A percentile compares a stretch with the other conserved stretches of the same genome.
Conservation (phyloP, 2,888 invertebrate genomes). For the Apamea anceps region DNA sequence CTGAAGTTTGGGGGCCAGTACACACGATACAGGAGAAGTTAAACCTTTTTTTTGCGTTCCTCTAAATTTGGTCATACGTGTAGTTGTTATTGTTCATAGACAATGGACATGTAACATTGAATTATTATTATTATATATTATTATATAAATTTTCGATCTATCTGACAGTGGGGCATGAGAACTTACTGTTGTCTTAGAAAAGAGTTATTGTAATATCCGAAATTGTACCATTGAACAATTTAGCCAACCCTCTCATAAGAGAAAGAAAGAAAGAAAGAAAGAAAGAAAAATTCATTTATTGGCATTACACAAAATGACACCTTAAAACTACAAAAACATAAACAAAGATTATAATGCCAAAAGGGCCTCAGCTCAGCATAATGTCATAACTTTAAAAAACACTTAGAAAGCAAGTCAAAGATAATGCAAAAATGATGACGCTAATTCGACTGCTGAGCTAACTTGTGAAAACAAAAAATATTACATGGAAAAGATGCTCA, state of each 20-base stretch:
- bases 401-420: slow-evolving; percentile 61
- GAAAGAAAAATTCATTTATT: too few species aligned
- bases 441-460: slow-evolving; percentile 15
- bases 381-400: slow-evolving; percentile 50
- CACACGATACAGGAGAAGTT: not conserved
- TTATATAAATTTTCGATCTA: too few species aligned
- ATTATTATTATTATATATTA: too few species aligned
- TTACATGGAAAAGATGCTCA: slow-evolving; percentile 46
- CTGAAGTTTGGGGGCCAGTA: not conserved
- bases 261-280: too few species aligned
- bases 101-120: slow-evolving; percentile 5
- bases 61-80: too few species aligned
- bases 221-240: slow-evolving; percentile 16
- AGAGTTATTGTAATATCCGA: not conserved
- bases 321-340: too few species aligned
- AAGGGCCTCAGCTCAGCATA: too few species aligned
- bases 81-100: slow-evolving; percentile 1
- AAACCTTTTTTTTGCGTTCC: not conserved
- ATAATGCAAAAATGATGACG: slow-evolving; percentile 70
- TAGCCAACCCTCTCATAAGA: slow-evolving; percentile 16
- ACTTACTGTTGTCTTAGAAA: not conserved
- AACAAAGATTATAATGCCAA: too few species aligned
- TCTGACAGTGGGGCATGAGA: slow-evolving; percentile 13
- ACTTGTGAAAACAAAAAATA: slow-evolving; percentile 52
- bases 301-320: too few species aligned